Evolutionary conservation across 2,888 invertebrate species (phyloP), one percentile per base, ranked within the genome.

Genomic region (Drosophila dives): DNA sequence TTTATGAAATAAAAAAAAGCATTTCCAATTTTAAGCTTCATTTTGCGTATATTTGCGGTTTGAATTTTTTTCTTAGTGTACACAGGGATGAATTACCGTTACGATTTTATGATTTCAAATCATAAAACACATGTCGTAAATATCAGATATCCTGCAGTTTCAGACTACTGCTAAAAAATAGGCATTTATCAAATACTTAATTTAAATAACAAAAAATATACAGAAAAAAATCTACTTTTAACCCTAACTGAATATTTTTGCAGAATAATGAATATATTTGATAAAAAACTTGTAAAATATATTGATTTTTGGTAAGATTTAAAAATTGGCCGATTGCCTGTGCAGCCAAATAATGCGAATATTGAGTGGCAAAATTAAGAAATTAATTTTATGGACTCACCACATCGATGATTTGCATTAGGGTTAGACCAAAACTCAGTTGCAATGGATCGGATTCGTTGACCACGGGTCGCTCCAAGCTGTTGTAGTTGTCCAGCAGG

Each of bases 401-500:
- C 96, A 98, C 98, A 95, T 98, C 98, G 93, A 98, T 98, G 94
- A 98, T 98, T 95, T 98, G 98, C 97, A 98, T 98, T 93, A 98
- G 95, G 92, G 98, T 98, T 94, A 98, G 96, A 93, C 98, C 98
- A 94, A 98, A 98, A 94, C 97, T 98, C 94, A 98, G 95, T 94
- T 97, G 97, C 93, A 98, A 95, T 93, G 98, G 97, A 94, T 98
- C 98, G 94, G 98, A 98, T 95, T 98, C 98, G 95, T 98, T 98
- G 94, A 97, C 97, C 93, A 98, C 98, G 90, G 98, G 98, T 92
- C 98, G 95, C 95, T 98, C 98, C 94, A 98, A 95, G 93, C 97
- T 97, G 95, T 98, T 98, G 95, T 98, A 98, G 93, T 96, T 95
- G 94, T 97, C 97, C 93, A 98, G 95, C 91, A 98, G 95, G 94